phyloP scores from a whole-genome alignment of 2,797 vertebrate species.

The Gouania willdenowi region DNA sequence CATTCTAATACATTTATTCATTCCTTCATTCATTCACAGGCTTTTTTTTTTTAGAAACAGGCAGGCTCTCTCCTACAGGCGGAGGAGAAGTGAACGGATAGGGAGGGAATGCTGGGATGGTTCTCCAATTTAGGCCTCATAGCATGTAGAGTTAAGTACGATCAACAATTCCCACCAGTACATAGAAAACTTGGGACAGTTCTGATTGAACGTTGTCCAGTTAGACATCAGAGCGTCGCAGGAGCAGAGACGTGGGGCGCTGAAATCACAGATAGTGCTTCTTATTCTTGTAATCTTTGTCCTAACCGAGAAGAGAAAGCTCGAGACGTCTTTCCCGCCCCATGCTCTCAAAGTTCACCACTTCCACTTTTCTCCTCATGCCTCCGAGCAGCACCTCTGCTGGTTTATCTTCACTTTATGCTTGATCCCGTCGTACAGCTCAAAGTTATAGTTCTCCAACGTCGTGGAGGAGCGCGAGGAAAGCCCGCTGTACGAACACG shows the following conservation, averaged over 20 bases:
- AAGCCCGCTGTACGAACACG: slow-evolving; percentile 89
- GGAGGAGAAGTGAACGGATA: slow-evolving; percentile 57
- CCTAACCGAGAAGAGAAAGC: slow-evolving; percentile 18
- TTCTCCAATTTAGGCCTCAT: slow-evolving; percentile 40
- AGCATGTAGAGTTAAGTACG: slow-evolving; percentile 22
- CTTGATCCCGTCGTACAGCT: slow-evolving; percentile 95
- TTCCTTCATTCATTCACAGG: slow-evolving; percentile 71
- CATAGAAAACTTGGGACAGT: slow-evolving; percentile 16
- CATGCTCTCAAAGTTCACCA: neutral
- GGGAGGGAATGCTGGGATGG: slow-evolving; percentile 19
- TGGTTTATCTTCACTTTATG: slow-evolving; percentile 99
- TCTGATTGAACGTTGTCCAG: slow-evolving; percentile 14
- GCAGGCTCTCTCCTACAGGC: slow-evolving; percentile 69
- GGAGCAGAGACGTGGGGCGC: slow-evolving; percentile 12
- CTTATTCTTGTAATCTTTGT: slow-evolving; percentile 29
- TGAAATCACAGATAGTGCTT: slow-evolving; percentile 46
- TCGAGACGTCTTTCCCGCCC: neutral
- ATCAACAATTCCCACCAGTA: slow-evolving; percentile 28
- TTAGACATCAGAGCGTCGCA: slow-evolving; percentile 51
- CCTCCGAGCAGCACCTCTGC: slow-evolving; percentile 96
- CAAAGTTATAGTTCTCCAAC: slow-evolving; percentile 98
- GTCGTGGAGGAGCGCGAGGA: slow-evolving; percentile 94
- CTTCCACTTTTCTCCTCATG: slow-evolving; percentile 56
- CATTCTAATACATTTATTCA: slow-evolving; percentile 55
- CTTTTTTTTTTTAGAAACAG: slow-evolving; percentile 52